phyloP scores from a whole-genome alignment of 1,140 invertebrate genomes.

The Drosophila triauraria region DNA sequence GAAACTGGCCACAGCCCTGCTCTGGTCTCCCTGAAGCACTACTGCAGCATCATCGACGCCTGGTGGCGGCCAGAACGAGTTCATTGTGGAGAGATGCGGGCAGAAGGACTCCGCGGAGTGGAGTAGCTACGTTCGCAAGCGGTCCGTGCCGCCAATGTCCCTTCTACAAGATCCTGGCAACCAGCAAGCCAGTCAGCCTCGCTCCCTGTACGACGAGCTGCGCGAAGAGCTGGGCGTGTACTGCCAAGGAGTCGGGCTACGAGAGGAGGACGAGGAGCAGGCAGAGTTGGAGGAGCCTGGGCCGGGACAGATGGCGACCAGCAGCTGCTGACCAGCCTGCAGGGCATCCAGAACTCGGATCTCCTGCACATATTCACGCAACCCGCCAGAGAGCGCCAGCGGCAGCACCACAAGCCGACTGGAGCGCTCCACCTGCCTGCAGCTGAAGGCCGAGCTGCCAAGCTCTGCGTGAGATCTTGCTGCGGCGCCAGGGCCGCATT shows the following conservation, averaged over 20 bases:
- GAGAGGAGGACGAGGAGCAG: too few species aligned
- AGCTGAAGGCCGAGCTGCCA: slow-evolving; percentile 31
- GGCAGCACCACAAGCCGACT: background rate
- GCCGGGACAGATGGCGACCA: background rate
- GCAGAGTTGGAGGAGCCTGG: background rate
- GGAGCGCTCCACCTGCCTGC: slow-evolving; percentile 16
- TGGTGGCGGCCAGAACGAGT: slow-evolving; percentile 78
- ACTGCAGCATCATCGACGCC: slow-evolving; percentile 69
- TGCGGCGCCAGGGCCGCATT: slow-evolving; percentile 29
- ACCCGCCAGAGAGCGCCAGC: too few species aligned
- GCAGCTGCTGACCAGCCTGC: background rate
- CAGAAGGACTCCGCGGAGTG: background rate
- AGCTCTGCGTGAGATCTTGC: slow-evolving; percentile 47
- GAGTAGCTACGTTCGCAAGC: slow-evolving; percentile 15
- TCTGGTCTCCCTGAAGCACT: slow-evolving; percentile 50
- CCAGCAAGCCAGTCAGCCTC: slow-evolving; percentile 28
- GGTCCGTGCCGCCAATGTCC: slow-evolving; percentile 24
- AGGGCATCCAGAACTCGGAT: too few species aligned
- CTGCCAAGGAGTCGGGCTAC: background rate
- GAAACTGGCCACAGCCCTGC: slow-evolving; percentile 52
- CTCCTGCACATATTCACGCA: too few species aligned
- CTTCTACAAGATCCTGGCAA: slow-evolving; percentile 52
- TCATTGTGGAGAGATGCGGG: slow-evolving; percentile 56
- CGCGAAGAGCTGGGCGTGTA: slow-evolving; percentile 13
- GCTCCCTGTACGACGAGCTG: slow-evolving; percentile 52